Evolutionary conservation across 2,888 invertebrate species (phyloP).

Genomic region (Tipula lateralis): DNA sequence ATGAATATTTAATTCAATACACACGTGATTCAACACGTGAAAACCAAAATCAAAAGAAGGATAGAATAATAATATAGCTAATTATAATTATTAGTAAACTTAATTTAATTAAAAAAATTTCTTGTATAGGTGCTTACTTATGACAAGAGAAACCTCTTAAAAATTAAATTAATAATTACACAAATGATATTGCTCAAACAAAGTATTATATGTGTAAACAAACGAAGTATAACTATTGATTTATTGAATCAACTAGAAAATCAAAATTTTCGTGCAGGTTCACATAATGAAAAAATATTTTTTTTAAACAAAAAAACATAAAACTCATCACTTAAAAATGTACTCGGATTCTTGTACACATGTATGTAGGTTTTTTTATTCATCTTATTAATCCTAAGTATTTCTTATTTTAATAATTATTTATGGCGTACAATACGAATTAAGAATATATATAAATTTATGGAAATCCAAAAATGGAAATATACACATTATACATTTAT

Average conservation of each 20-base stretch:
- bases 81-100: neutral
- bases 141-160: neutral
- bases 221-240: neutral
- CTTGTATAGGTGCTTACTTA: neutral
- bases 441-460: neutral
- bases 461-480: neutral
- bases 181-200: neutral
- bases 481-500: neutral
- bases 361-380: neutral
- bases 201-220: neutral
- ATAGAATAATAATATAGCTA: neutral
- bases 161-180: neutral
- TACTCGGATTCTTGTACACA: conserved; percentile 9
- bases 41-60: neutral
- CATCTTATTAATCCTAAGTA: neutral
- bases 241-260: neutral
- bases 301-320: conserved; percentile 7
- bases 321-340: conserved; percentile 28
- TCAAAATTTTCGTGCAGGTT: neutral
- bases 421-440: neutral
- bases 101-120: neutral
- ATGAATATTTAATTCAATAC: neutral
- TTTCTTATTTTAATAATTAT: neutral
- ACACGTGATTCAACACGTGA: neutral
- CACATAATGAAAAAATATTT: neutral